Conservation (phyloP, 2,888 invertebrate species). For the Hanleya hanleyi region DNA sequence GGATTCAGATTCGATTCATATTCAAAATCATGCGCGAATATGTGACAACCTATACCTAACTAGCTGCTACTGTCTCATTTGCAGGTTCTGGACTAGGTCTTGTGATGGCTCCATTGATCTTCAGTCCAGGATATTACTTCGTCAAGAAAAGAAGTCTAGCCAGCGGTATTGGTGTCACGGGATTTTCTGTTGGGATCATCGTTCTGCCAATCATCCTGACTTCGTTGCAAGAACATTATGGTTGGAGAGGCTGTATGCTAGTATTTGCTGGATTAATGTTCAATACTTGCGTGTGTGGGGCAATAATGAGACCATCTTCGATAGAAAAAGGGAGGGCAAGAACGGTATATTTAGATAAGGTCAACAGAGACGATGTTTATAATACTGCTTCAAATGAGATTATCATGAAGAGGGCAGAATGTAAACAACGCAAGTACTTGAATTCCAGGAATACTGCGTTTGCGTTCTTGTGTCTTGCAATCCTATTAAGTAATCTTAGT, state of each 20-base stretch:
- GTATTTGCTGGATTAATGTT: neutral
- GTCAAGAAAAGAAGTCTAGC: neutral
- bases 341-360: no score
- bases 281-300: neutral
- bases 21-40: no score
- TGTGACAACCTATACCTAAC: no score
- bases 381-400: no score
- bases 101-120: neutral
- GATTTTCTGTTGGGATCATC: conserved; percentile 2
- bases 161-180: conserved; percentile 5
- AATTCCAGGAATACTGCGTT: no score
- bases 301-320: neutral
- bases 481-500: no score
- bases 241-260: conserved; percentile 12
- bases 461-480: no score
- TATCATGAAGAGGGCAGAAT: no score
- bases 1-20: no score
- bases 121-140: conserved; percentile 9
- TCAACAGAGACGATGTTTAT: no score
- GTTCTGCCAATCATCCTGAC: conserved; percentile 1
- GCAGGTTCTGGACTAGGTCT: conserved; percentile 5
- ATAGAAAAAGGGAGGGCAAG: neutral
- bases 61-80: no score
- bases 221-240: conserved; percentile 4
- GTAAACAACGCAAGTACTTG: no score